Conservation (phyloP, 2,888 invertebrate genomes). For the Ecliptopera silaceata region DNA sequence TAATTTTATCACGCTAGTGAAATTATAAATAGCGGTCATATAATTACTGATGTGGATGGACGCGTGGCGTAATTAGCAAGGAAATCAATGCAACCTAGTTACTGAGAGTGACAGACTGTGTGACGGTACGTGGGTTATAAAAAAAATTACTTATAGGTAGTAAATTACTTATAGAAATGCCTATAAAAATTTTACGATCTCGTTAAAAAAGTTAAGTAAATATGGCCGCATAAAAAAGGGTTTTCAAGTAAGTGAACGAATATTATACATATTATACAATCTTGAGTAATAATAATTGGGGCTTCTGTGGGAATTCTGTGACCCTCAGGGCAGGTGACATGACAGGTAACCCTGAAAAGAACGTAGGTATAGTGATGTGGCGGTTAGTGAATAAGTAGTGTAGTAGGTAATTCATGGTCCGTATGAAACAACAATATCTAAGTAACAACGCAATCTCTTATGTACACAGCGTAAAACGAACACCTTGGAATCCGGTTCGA, state of each 20-base stretch:
- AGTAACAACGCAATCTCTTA: background rate
- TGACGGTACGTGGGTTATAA: background rate
- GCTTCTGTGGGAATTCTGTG: background rate
- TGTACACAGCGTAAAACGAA: background rate
- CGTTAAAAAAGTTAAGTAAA: no score
- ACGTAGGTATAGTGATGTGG: background rate
- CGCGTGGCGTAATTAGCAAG: conserved; percentile 1
- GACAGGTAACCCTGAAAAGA: background rate
- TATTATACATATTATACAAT: no score
- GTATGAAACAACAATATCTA: background rate
- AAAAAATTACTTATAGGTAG: no score
- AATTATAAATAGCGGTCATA: no score
- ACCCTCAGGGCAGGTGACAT: background rate
- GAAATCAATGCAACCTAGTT: conserved; percentile 5
- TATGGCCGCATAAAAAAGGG: no score
- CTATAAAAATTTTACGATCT: no score
- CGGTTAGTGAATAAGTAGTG: background rate
- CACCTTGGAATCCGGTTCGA: conserved; percentile 10
- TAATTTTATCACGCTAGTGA: no score
- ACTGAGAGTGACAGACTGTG: background rate
- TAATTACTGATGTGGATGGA: background rate
- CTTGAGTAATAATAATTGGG: no score
- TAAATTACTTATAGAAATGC: no score
- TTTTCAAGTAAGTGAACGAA: no score
- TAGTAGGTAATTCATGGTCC: background rate